phyloP scores from a whole-genome alignment of 2,113 vertebrate species.

The Chaetura pelagica region DNA sequence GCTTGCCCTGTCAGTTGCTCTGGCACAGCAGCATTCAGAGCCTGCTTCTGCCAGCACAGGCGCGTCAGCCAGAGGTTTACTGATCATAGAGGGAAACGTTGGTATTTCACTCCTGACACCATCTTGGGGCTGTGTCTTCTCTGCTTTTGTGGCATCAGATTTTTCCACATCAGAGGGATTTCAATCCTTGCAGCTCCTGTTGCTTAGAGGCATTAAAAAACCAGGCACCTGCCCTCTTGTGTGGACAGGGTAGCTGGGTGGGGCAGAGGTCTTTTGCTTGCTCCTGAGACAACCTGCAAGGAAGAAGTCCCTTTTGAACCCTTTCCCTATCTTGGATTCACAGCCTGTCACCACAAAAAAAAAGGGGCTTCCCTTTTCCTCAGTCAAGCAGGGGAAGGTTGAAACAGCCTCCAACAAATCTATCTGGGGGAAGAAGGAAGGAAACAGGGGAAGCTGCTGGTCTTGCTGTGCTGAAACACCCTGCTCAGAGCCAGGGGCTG shows the following conservation, averaged over 20 bases:
- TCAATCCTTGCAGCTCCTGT: neutral
- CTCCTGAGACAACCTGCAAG: neutral
- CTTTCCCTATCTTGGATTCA: neutral
- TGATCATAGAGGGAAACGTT: conserved; percentile 36
- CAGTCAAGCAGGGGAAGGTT: neutral
- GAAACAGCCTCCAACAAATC: neutral
- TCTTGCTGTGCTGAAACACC: neutral
- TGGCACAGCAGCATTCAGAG: conserved; percentile 50
- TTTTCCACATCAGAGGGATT: neutral
- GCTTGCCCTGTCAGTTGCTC: conserved; percentile 54
- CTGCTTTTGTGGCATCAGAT: neutral
- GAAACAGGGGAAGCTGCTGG: neutral
- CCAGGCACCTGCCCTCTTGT: neutral
- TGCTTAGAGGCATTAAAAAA: neutral
- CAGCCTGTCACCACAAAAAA: neutral
- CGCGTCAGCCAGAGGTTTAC: conserved; percentile 48
- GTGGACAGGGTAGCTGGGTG: neutral
- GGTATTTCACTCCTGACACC: conserved; percentile 27
- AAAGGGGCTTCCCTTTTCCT: neutral
- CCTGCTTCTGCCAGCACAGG: conserved; percentile 32
- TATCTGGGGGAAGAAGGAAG: neutral
- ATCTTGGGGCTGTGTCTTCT: neutral
- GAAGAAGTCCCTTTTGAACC: neutral
- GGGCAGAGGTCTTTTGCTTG: neutral
- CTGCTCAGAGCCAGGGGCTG: neutral